Conservation (phyloP, 2,797 vertebrate genomes). For the Alectoris magna region DNA sequence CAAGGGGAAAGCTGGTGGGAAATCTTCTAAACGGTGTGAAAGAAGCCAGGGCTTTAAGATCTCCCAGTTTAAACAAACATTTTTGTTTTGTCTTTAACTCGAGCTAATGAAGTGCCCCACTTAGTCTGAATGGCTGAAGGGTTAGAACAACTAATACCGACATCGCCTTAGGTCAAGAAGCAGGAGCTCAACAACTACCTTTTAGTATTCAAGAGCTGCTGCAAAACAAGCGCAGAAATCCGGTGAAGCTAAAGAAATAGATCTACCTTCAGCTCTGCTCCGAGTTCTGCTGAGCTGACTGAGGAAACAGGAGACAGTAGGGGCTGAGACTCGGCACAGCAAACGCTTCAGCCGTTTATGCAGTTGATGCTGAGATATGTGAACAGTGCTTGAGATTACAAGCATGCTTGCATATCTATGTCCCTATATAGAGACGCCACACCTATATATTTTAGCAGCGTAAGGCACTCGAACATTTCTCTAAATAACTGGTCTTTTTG, state of each 20-base stretch:
- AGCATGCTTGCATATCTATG: not conserved
- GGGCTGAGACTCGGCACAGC: not conserved
- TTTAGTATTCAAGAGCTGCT: conserved; percentile 56
- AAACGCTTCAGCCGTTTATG: not conserved
- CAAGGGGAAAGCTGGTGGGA: conserved; percentile 48
- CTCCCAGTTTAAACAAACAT: conserved; percentile 70
- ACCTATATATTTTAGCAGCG: not conserved
- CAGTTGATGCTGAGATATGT: not conserved
- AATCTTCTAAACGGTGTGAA: conserved; percentile 67
- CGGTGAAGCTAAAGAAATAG: conserved; percentile 38
- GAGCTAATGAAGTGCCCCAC: conserved; percentile 67
- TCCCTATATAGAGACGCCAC: not conserved
- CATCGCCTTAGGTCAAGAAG: conserved; percentile 68
- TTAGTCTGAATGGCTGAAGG: conserved; percentile 63
- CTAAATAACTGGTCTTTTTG: not conserved
- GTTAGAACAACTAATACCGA: conserved; percentile 71
- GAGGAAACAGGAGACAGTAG: not conserved
- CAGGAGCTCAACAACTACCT: conserved; percentile 35
- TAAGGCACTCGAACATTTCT: not conserved
- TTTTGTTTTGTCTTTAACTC: conserved; percentile 67
- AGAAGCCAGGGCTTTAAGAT: conserved; percentile 49
- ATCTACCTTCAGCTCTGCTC: conserved; percentile 19
- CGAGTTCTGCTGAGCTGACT: conserved; percentile 7
- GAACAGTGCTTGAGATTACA: not conserved
- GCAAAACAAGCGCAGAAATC: conserved; percentile 50